Conservation (phyloP, 2,113 vertebrate genomes). For the Callorhinus ursinus region DNA sequence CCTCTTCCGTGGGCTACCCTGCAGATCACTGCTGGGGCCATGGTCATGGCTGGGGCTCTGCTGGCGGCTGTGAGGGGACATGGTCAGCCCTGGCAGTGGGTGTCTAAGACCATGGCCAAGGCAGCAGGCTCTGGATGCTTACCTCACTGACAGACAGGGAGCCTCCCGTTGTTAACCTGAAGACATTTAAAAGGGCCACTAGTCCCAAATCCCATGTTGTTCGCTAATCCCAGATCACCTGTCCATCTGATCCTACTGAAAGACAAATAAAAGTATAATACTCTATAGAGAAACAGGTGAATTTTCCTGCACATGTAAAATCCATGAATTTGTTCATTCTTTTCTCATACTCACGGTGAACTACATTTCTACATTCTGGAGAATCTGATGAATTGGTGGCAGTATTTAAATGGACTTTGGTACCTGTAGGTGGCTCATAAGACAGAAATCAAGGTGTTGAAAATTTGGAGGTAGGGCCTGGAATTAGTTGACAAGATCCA, state of each 20-base stretch:
- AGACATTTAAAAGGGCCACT: background rate
- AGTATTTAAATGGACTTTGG: constrained; percentile 1
- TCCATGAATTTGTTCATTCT: constrained; percentile 6
- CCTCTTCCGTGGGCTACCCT: background rate
- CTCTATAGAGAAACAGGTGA: background rate
- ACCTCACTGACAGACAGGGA: background rate
- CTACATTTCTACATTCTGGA: constrained; percentile 29
- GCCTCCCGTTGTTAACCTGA: background rate
- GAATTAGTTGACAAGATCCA: background rate
- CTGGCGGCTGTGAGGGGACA: background rate
- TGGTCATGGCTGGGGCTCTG: background rate
- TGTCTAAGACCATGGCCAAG: background rate
- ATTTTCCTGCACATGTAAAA: background rate
- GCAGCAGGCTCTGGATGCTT: background rate
- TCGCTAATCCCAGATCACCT: background rate
- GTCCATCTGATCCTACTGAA: background rate
- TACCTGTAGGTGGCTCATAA: background rate
- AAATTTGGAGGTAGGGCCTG: background rate
- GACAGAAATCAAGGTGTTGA: background rate
- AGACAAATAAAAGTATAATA: background rate
- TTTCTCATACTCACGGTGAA: background rate
- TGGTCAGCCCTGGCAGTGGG: background rate
- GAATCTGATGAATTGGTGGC: background rate
- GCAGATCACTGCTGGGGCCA: background rate
- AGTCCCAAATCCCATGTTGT: background rate